Base-by-base conservation (phyloP, 1,140 invertebrate genomes). In the Papilio polyxenes region DNA sequence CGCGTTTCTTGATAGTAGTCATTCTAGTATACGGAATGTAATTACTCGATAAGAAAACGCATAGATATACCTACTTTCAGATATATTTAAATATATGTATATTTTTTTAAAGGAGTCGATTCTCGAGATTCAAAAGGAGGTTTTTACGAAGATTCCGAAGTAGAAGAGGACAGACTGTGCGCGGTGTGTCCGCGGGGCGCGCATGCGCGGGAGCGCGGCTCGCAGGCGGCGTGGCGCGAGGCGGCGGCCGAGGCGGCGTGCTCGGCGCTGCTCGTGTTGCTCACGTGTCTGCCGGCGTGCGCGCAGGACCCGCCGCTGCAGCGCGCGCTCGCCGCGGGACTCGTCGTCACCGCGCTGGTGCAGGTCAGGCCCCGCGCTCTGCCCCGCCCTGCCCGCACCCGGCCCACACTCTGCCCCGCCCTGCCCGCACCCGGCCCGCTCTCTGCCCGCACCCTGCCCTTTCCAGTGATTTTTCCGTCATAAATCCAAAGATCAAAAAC, bases 181-280 rank as follows among this genome's bases (percentile, higher is more conserved):
- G 65, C 20, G 75, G 56, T 44, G 62, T 78, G 82, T n/a, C 83
- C 81, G 74, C 53, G 80, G 44, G 81, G 56, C 17, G 82, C 59
- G 78, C 53, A 37, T 31, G 75, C 17, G 65, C 51, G 40, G 74
- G 20, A 11, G 75, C 44, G 53, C 76, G 80, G 78, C 37, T 72
- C 17, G 48, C 40, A 40, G 37, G 77, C 62, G 83, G 82, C 82
- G 84, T 84, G 85, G 86, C 87, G 84, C 74, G 82, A 84, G 65
- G 56, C 74, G 44, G 82, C 82, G 51, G 88, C 88, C 37, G 91
- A 92, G 86, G 59, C 81, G 82, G 79, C 53, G 59, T 88, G 87
- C 81, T 81, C 89, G 69, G 85, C 87, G 79, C 83, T 90, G 85
- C 87, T 90, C 77, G 85, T 91, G 83, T 78, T 87, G 81, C 85